These are phyloP conservation scores for Bradysia coprophila DNA, from an alignment of 1,140 invertebrate species.

Conservation along the genomic window DNA sequence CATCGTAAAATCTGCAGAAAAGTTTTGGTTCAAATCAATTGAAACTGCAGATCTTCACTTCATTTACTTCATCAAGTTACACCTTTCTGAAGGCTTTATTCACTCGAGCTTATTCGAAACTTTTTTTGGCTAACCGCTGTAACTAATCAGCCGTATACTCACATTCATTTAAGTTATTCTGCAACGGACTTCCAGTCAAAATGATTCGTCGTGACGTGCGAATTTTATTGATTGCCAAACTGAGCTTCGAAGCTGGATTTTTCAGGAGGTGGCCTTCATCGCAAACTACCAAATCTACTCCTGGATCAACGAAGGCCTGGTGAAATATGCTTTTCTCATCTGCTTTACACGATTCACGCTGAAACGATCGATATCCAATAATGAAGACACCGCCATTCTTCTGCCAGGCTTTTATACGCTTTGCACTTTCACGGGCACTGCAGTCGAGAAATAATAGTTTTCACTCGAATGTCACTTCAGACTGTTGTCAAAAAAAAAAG, in stretches of 20 bases:
- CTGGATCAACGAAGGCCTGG: slow-evolving; percentile 59
- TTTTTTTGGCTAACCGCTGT: no score
- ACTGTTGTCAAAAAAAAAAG: no score
- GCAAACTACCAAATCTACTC: slow-evolving; percentile 78
- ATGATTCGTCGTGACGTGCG: slow-evolving; percentile 65
- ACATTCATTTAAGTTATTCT: slow-evolving; percentile 93
- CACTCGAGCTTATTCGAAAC: no score
- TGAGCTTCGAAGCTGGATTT: no score
- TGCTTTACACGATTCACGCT: slow-evolving; percentile 51
- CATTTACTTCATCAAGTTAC: no score
- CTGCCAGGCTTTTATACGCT: slow-evolving; percentile 58
- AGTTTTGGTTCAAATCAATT: no score
- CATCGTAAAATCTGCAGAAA: slow-evolving; percentile 97
- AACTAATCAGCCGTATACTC: slow-evolving; percentile 79
- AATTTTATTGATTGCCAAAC: no score
- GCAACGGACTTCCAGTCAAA: slow-evolving; percentile 86
- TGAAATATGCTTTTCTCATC: slow-evolving; percentile 47
- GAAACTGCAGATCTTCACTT: no score
- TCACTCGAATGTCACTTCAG: no score
- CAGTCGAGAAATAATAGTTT: no score
- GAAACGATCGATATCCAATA: slow-evolving; percentile 88
- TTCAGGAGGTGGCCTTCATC: slow-evolving; percentile 93
- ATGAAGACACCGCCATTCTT: slow-evolving; percentile 76
- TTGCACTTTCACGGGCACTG: slow-evolving; percentile 44
- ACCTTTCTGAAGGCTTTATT: no score